Evolutionary conservation across 64 coral and sea anemone species (phyloP).

Genomic region (Acropora yongei): DNA sequence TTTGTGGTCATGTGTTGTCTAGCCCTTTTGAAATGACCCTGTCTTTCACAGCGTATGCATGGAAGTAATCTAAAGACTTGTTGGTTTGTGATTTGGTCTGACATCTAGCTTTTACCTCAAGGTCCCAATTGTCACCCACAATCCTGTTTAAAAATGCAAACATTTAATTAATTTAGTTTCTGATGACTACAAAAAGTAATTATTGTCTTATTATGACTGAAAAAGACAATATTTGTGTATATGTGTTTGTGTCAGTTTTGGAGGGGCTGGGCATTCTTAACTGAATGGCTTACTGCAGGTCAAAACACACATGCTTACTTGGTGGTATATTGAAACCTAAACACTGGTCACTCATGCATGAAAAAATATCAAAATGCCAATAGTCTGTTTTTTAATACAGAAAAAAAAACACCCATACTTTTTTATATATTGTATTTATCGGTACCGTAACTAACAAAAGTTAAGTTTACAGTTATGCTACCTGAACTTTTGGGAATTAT

Average conservation of each 20-base stretch:
- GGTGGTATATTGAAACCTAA: too few species aligned
- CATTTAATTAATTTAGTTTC: background rate
- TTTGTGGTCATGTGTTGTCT: conserved; percentile 25
- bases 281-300: too few species aligned
- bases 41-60: conserved; percentile 54
- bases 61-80: conserved; percentile 50
- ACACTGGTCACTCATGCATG: too few species aligned
- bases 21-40: conserved; percentile 1
- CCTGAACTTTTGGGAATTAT: background rate
- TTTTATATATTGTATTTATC: background rate
- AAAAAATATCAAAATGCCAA: too few species aligned
- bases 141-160: background rate
- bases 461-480: background rate
- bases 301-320: too few species aligned
- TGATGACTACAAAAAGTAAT: background rate
- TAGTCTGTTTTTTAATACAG: background rate
- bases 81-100: conserved; percentile 13
- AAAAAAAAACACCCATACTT: background rate
- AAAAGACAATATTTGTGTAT: too few species aligned
- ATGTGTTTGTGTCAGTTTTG: too few species aligned
- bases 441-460: background rate
- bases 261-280: too few species aligned
- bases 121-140: conserved; percentile 37
- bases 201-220: too few species aligned
- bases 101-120: background rate